Evolutionary conservation across 1,140 invertebrate species (phyloP).

Genomic region (Teleopsis dalmanni): DNA sequence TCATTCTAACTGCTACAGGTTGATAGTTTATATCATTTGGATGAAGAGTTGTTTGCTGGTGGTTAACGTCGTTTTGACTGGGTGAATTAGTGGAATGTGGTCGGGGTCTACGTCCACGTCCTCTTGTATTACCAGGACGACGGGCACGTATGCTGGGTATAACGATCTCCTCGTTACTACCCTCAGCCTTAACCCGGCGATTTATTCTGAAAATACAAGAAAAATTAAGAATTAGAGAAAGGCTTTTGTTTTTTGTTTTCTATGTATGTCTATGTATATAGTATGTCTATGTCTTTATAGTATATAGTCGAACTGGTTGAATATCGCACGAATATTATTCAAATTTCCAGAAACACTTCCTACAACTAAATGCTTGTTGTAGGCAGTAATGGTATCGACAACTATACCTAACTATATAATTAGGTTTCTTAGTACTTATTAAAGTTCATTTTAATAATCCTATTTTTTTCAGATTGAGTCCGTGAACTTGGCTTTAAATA

Average conservation of each 20-base stretch:
- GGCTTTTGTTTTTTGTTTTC: background rate
- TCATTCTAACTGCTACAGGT: background rate
- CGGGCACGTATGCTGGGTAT: constrained; percentile 18
- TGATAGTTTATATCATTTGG: constrained; percentile 16
- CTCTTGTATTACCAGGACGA: background rate
- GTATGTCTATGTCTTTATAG: background rate
- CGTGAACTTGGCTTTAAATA: constrained; percentile 83
- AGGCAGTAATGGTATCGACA: no score
- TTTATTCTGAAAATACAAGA: constrained; percentile 19
- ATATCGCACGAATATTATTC: no score
- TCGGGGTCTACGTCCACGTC: constrained; percentile 2
- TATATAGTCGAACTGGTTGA: no score
- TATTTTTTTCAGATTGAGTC: constrained; percentile 70
- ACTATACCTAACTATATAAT: no score
- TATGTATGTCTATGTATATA: background rate
- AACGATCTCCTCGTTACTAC: constrained; percentile 33
- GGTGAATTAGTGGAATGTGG: background rate
- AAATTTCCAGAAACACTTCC: no score
- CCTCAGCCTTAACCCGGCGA: constrained; percentile 35
- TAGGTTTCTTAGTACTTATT: no score
- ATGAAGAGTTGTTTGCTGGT: constrained; percentile 6
- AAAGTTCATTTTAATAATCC: constrained; percentile 3
- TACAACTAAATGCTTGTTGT: no score
- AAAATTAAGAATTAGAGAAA: background rate
- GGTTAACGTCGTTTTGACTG: constrained; percentile 29